Percentiles rank a stretch among this genome's conserved stretches.
Evolutionary conservation across 2,797 vertebrate species (phyloP).

Genomic region (Cyprinella venusta): DNA sequence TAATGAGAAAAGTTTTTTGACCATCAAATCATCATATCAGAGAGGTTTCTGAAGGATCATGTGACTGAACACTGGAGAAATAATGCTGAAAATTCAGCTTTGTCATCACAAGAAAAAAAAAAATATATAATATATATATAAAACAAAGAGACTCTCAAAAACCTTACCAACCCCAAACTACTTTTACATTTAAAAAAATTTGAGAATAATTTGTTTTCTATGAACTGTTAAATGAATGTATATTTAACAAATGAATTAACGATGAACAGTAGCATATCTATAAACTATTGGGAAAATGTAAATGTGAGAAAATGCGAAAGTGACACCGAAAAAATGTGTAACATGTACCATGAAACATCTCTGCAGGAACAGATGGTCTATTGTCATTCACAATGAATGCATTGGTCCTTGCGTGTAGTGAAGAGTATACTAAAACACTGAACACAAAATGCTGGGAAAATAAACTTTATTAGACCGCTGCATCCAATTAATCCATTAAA

Average conservation of each 20-base stretch:
- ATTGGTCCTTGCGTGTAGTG: neutral
- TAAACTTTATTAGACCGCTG: constrained; percentile 52
- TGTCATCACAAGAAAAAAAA: neutral
- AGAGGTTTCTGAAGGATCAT: neutral
- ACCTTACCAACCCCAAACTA: neutral
- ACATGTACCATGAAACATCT: neutral
- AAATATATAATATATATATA: neutral
- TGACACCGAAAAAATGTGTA: neutral
- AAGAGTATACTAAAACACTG: neutral
- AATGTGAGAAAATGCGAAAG: neutral
- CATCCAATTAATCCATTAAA: constrained; percentile 41
- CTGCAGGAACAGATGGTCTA: constrained; percentile 3
- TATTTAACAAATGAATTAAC: neutral
- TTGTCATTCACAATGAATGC: neutral
- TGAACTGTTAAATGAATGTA: neutral
- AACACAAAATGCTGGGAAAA: constrained; percentile 45
- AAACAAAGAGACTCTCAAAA: neutral
- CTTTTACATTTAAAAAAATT: neutral
- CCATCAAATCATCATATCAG: too few relatives aligned
- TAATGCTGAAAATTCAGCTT: neutral
- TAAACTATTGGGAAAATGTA: too few relatives aligned
- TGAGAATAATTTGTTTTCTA: neutral
- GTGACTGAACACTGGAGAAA: neutral
- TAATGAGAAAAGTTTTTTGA: too few relatives aligned
- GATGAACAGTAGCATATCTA: neutral